Percentiles rank a stretch among this genome's conserved stretches.
Conservation (phyloP, 2,113 vertebrate genomes). For the Scortum barcoo region DNA sequence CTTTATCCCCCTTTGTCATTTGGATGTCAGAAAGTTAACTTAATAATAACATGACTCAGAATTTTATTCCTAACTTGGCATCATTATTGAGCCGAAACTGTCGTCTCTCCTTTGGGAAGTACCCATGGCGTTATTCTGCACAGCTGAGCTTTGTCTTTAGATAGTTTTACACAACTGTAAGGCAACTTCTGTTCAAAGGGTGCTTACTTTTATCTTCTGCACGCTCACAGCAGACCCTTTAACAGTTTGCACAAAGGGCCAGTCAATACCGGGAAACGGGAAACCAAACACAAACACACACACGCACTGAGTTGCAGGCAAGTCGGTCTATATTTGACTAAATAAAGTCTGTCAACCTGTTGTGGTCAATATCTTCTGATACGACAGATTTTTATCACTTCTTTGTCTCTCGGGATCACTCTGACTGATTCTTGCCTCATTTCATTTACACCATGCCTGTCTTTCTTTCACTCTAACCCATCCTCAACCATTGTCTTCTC, state of each 20-base stretch:
- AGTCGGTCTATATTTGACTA: not conserved
- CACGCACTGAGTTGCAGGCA: not conserved
- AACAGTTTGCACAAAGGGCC: not conserved
- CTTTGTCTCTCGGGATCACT: not conserved
- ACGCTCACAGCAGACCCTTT: not conserved
- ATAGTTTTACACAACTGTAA: not conserved
- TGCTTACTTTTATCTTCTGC: not conserved
- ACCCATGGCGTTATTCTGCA: not conserved
- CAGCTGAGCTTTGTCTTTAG: not conserved
- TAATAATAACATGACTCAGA: not conserved
- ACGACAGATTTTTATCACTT: not conserved
- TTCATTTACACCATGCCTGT: conserved; percentile 14
- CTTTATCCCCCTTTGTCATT: not conserved
- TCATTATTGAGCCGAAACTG: not conserved
- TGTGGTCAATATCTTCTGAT: not conserved
- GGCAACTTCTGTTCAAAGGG: not conserved
- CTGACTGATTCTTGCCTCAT: not conserved
- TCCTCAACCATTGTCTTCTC: not conserved
- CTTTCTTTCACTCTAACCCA: not conserved
- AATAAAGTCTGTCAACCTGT: conserved; percentile 2
- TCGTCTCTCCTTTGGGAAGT: not conserved
- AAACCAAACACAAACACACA: not conserved
- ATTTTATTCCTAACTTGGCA: conserved; percentile 1
- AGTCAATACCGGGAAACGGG: not conserved
- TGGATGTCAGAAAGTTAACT: not conserved